Evolutionary conservation across 2,113 vertebrate species (phyloP).

Genomic region (Spermophilus dauricus): DNA sequence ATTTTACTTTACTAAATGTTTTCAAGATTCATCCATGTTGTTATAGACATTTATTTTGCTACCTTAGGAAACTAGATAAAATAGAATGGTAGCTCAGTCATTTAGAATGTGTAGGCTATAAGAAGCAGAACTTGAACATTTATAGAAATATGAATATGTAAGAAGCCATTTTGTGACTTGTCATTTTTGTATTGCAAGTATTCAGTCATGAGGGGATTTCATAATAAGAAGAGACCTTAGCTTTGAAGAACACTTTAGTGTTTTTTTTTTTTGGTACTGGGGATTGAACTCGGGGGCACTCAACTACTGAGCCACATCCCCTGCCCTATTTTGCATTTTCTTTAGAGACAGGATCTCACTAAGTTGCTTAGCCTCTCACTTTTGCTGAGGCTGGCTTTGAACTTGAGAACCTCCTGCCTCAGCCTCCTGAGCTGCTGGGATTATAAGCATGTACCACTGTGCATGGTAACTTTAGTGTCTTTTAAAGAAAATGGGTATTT

Average conservation of each 20-base stretch:
- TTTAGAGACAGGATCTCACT: no score
- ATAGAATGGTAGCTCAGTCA: not conserved
- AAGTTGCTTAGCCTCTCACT: no score
- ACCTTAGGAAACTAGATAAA: not conserved
- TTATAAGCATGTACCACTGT: no score
- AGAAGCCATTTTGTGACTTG: not conserved
- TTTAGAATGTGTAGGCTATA: not conserved
- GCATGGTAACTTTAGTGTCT: not conserved
- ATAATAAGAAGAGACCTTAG: not conserved
- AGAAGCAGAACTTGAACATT: constrained; percentile 15
- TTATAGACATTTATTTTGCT: not conserved
- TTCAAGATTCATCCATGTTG: not conserved
- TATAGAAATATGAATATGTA: not conserved
- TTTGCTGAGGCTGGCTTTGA: no score
- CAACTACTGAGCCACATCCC: no score
- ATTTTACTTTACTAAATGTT: not conserved
- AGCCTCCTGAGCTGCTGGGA: no score
- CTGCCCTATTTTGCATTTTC: no score
- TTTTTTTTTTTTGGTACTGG: not conserved
- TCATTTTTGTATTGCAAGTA: not conserved
- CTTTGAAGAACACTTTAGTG: not conserved
- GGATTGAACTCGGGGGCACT: no score
- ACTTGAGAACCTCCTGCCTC: no score
- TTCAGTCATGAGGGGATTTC: not conserved
- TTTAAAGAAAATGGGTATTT: constrained; percentile 60